Evolutionary conservation across 37 sponge, comb jelly and placozoan species (phyloP), one percentile per base, ranked within the genome.

Genomic region (Bolinopsis microptera): DNA sequence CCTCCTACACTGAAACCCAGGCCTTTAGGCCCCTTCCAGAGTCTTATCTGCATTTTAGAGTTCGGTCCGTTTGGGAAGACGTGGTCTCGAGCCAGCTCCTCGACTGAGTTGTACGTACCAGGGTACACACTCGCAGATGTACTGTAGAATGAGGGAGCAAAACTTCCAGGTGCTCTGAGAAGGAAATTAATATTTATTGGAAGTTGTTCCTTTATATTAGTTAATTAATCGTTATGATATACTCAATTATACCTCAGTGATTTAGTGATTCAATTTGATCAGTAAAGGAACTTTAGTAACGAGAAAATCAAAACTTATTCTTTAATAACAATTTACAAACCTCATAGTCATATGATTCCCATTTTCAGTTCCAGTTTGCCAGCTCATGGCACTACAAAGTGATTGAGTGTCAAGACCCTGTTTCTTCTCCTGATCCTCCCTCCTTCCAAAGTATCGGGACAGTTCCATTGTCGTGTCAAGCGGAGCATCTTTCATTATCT

Each of bases 1-100:
- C 90, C 90, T 3, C 90, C 90, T n/a, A 86, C 90, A 40, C 90
- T 86, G 30, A 86, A 86, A 2, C 90, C 90, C 26, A 86, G 90
- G 1, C 90, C 90, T 27, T 86, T 86, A 38, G 90, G 61, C 26
- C 90, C 90, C 28, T 86, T 86, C 90, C 90, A 86, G 2, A 86
- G 90, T 23, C 90, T 2, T 22, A 86, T 41, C 61, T 86, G 90
- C 36, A 86, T 23, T 41, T 26, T 86, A 24, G 90, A 24, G 33
- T 27, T 77, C 33, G 80, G 80, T 77, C 80, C 80, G 27, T 34
- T 36, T 33, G 80, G 21, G 2, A 38, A 39, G 0, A 3, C 22
- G 61, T 40, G 40, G 90, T 86, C 90, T 8, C 61, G 40, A 8
- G 61, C 40, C 35, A 86, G 25, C 61, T 86, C 90, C 22, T 86